Conservation (phyloP, 2,113 vertebrate genomes). For the Melanerpes aurifrons region DNA sequence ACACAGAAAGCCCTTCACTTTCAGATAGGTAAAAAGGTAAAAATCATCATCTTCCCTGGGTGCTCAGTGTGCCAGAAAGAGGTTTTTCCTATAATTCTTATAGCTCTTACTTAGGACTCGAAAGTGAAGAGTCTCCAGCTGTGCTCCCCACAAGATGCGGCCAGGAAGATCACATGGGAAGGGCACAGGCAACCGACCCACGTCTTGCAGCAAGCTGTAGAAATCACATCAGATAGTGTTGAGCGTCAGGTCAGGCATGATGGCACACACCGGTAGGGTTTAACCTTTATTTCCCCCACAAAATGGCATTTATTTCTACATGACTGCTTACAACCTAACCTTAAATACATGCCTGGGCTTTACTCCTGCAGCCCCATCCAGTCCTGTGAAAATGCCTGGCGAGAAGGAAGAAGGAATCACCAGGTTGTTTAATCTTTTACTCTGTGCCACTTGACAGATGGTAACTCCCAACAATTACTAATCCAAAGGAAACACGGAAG, state of each 20-base stretch:
- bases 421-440: constrained; percentile 56
- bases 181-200: neutral
- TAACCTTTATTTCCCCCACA: neutral
- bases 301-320: neutral
- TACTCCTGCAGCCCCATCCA: neutral
- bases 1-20: neutral
- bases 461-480: constrained; percentile 45
- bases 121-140: neutral
- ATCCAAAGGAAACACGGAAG: constrained; percentile 31
- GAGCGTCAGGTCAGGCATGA: neutral
- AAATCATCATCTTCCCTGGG: neutral
- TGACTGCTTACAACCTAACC: neutral
- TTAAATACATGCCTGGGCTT: neutral
- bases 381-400: neutral
- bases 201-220: neutral
- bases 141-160: neutral
- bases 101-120: neutral
- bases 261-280: neutral
- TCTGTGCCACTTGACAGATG: constrained; percentile 44
- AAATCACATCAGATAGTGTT: neutral
- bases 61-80: neutral
- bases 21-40: neutral
- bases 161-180: neutral
- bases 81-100: neutral
- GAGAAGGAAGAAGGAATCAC: constrained; percentile 2